These are phyloP conservation scores for Eupithecia exiguata DNA, from an alignment of 2,888 invertebrate genomes.

Conservation along the genomic window DNA sequence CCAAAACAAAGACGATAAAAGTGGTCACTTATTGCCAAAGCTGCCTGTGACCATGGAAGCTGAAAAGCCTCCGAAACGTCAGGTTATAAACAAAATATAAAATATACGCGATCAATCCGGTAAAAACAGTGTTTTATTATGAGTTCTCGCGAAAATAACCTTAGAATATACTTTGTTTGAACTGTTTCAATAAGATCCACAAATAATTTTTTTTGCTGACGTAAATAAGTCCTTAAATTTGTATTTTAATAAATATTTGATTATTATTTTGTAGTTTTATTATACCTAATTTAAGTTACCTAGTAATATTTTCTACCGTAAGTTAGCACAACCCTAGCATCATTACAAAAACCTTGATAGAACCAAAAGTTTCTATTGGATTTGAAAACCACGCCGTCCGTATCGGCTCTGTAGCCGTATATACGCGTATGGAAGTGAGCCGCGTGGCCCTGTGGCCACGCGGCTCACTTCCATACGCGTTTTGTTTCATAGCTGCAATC, in stretches of 20 bases:
- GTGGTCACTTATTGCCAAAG: slow-evolving; percentile 21
- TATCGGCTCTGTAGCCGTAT: no score
- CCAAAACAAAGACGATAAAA: slow-evolving; percentile 31
- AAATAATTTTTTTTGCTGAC: background rate
- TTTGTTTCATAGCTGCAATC: slow-evolving; percentile 8
- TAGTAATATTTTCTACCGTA: background rate
- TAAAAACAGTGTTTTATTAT: no score
- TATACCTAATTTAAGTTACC: background rate
- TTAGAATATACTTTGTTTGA: background rate
- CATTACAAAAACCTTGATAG: background rate
- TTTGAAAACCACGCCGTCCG: slow-evolving; percentile 17
- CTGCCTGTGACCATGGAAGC: no score
- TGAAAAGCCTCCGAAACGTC: no score
- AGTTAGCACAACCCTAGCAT: background rate
- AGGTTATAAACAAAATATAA: no score
- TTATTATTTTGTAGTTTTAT: background rate
- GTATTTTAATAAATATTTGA: slow-evolving; percentile 4
- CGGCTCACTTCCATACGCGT: slow-evolving; percentile 9
- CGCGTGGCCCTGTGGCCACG: no score
- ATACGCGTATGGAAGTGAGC: no score
- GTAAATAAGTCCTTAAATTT: background rate
- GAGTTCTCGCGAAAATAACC: no score
- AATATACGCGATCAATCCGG: no score
- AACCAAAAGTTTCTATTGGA: background rate
- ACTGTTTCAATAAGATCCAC: background rate